Percentiles rank a stretch among this genome's conserved stretches.
phyloP scores from a whole-genome alignment of 1,140 invertebrate species.

The Drosophila micromelanica region DNA sequence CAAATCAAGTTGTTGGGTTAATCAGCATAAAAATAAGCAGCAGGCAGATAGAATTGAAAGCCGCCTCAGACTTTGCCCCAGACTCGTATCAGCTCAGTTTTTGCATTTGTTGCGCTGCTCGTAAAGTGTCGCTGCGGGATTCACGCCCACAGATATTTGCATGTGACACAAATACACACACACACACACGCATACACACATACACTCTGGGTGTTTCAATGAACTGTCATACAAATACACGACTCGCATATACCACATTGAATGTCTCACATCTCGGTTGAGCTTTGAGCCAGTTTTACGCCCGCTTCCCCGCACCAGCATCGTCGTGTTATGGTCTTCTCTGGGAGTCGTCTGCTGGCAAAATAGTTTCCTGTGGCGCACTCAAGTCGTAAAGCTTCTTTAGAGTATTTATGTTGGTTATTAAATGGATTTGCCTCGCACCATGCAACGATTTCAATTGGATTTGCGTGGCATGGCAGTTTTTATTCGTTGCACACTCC shows the following conservation, averaged over 20 bases:
- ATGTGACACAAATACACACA: slow-evolving; percentile 14
- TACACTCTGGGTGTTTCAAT: slow-evolving; percentile 29
- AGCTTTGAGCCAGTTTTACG: slow-evolving; percentile 25
- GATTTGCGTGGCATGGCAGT: slow-evolving; percentile 63
- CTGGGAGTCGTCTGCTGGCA: slow-evolving; percentile 25
- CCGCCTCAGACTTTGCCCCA: slow-evolving; percentile 1
- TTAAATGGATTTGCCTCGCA: slow-evolving; percentile 75
- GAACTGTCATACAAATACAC: slow-evolving; percentile 38
- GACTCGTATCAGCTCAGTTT: slow-evolving; percentile 2
- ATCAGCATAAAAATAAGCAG: slow-evolving; percentile 68
- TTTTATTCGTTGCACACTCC: slow-evolving; percentile 32
- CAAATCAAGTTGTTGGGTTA: slow-evolving; percentile 61
- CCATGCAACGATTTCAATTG: slow-evolving; percentile 74
- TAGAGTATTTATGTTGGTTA: slow-evolving; percentile 79
- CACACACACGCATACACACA: slow-evolving; percentile 2
- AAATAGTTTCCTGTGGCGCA: slow-evolving; percentile 65
- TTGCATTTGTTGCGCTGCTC: slow-evolving; percentile 34
- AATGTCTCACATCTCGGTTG: slow-evolving; percentile 27
- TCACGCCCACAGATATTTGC: slow-evolving; percentile 44
- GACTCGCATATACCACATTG: slow-evolving; percentile 10
- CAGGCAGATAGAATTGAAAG: slow-evolving; percentile 36
- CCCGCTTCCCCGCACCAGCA: not conserved
- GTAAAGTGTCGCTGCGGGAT: slow-evolving; percentile 66
- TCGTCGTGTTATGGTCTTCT: slow-evolving; percentile 8
- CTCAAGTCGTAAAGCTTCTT: slow-evolving; percentile 79